A percentile compares a stretch with the other conserved stretches of the same genome.
phyloP scores from a whole-genome alignment of 2,888 invertebrate genomes.

The Drosophila mercatorum region DNA sequence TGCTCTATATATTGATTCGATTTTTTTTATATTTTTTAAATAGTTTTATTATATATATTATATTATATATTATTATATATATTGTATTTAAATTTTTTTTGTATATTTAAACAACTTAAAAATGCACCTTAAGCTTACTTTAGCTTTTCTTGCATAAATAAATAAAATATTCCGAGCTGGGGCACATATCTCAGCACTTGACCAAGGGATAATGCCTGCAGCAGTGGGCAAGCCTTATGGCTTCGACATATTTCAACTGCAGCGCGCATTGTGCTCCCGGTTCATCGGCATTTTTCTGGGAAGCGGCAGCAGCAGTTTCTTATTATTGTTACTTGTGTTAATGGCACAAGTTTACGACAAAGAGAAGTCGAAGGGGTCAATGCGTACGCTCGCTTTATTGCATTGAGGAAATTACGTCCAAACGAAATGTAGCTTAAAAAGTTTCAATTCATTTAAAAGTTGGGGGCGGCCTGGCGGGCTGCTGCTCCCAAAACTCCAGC shows the following conservation, averaged over 20 bases:
- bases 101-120: background rate
- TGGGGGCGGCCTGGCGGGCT: background rate
- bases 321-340: constrained; percentile 46
- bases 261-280: constrained; percentile 14
- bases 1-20: background rate
- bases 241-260: constrained; percentile 16
- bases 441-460: constrained; percentile 19
- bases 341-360: constrained; percentile 71
- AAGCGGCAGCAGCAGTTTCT: constrained; percentile 30
- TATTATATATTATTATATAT: background rate
- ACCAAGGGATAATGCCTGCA: constrained; percentile 1
- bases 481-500: background rate
- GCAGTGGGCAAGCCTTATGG: background rate
- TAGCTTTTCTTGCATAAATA: no score
- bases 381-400: constrained; percentile 39
- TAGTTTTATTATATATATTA: no score
- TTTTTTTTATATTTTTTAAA: no score
- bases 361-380: constrained; percentile 49
- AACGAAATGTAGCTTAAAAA: constrained; percentile 32
- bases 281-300: constrained; percentile 34
- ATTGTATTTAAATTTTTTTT: no score
- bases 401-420: constrained; percentile 7
- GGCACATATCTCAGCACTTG: constrained; percentile 10
- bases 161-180: background rate
- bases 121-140: background rate